Evolutionary conservation across 2,797 vertebrate species (phyloP).

Genomic region (Chromis chromis): DNA sequence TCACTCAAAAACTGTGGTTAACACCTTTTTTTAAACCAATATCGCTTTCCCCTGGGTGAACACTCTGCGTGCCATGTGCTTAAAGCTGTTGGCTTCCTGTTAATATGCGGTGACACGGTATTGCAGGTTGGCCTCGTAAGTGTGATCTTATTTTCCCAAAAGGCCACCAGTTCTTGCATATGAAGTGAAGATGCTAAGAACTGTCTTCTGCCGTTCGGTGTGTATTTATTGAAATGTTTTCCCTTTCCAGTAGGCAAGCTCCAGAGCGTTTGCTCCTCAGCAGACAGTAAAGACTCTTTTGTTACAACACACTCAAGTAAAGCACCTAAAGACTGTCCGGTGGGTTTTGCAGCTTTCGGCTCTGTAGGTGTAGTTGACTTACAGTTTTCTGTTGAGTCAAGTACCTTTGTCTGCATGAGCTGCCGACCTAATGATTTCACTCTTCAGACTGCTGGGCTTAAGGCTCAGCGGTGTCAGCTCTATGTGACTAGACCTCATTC

Average conservation of each 20-base stretch:
- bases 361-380: conserved; percentile 90
- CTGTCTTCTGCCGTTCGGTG: neutral
- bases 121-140: conserved; percentile 19
- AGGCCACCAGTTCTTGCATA: neutral
- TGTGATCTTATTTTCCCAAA: conserved; percentile 60
- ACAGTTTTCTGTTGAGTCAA: conserved; percentile 44
- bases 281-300: conserved; percentile 89
- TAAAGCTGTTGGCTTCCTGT: conserved; percentile 63
- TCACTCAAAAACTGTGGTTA: conserved; percentile 73
- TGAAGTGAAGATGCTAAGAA: conserved; percentile 11
- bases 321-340: conserved; percentile 88
- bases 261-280: conserved; percentile 86
- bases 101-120: conserved; percentile 24
- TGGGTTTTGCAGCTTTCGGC: conserved; percentile 90
- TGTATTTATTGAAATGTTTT: conserved; percentile 58
- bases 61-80: conserved; percentile 35
- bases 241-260: conserved; percentile 87
- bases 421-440: conserved; percentile 45
- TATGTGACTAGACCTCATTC: conserved; percentile 19
- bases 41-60: conserved; percentile 57
- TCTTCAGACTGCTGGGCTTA: conserved; percentile 27
- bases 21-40: conserved; percentile 74
- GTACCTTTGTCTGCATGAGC: conserved; percentile 59
- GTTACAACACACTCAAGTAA: conserved; percentile 86
- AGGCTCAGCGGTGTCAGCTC: conserved; percentile 44